Conservation (phyloP, 2,113 vertebrate species). For the Cepphus grylle region DNA sequence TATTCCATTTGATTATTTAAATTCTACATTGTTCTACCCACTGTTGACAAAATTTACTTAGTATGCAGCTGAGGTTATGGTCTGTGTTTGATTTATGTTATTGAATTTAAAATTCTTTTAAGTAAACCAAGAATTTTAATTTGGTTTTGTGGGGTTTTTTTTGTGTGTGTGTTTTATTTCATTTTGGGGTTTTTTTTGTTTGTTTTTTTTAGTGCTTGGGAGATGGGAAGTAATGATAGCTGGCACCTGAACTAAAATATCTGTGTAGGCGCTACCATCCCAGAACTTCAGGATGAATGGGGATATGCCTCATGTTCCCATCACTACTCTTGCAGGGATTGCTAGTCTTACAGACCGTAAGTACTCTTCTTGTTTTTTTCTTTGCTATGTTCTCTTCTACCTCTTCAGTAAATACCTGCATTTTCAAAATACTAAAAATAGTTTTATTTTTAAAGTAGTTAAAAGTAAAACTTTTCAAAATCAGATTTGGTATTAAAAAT, state of each 20-base stretch:
- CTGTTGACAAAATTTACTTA: neutral
- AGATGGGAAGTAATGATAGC: slow-evolving; percentile 96
- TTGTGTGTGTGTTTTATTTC: neutral
- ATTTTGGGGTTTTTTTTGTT: neutral
- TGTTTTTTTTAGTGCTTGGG: slow-evolving; percentile 74
- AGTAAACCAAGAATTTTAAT: neutral
- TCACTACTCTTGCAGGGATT: slow-evolving; percentile 99
- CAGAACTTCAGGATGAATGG: slow-evolving; percentile 99
- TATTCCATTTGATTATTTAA: neutral
- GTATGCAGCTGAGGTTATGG: neutral
- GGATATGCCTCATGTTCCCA: slow-evolving; percentile 99
- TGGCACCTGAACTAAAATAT: slow-evolving; percentile 88
- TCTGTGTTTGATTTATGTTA: neutral
- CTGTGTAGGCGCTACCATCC: slow-evolving; percentile 86
- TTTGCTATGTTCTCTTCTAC: neutral
- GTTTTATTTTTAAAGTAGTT: neutral
- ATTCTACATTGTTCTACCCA: neutral
- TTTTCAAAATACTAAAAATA: neutral
- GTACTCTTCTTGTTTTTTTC: slow-evolving; percentile 60
- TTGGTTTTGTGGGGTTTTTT: neutral
- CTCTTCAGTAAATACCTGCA: neutral
- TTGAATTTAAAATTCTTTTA: neutral
- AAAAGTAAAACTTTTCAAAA: neutral
- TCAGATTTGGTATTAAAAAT: neutral
- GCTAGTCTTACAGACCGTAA: slow-evolving; percentile 99